These are phyloP conservation scores for Brachionus asplanchnoidis DNA, from an alignment of 1,140 invertebrate genomes.

Conservation along the genomic window DNA sequence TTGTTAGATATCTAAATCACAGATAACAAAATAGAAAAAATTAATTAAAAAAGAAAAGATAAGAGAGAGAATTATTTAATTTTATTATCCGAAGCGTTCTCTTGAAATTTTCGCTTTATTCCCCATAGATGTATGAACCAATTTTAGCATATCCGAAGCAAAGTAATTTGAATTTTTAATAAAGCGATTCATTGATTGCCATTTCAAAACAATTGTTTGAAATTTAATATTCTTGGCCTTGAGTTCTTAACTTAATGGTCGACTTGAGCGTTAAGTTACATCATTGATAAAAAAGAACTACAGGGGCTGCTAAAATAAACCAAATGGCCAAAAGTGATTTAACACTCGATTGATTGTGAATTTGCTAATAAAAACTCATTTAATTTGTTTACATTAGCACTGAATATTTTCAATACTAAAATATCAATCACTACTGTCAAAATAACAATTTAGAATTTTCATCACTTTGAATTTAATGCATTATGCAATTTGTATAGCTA, in stretches of 20 bases:
- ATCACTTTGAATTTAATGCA: neutral
- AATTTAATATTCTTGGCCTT: neutral
- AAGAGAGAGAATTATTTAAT: conserved; percentile 28
- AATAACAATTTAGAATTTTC: neutral
- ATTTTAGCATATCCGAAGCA: neutral
- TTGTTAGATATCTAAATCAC: conserved; percentile 19
- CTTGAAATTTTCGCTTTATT: neutral
- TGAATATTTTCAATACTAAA: neutral
- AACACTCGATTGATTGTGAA: conserved; percentile 7
- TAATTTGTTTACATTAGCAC: conserved; percentile 11
- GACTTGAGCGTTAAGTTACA: neutral
- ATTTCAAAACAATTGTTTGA: neutral
- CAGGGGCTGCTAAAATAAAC: neutral
- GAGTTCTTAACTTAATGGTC: neutral
- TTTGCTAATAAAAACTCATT: neutral
- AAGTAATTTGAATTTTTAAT: conserved; percentile 32
- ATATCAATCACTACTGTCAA: neutral
- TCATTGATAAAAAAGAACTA: conserved; percentile 4
- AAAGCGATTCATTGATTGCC: neutral
- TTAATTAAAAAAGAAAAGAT: neutral
- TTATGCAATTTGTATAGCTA: neutral
- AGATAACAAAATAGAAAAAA: neutral
- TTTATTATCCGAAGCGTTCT: conserved; percentile 12
- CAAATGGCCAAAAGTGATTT: neutral
- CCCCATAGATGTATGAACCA: neutral